A percentile compares a stretch with the other conserved stretches of the same genome.
These are phyloP conservation scores for Ceratitis capitata DNA, from an alignment of 1,140 invertebrate species.

Conservation along the genomic window DNA sequence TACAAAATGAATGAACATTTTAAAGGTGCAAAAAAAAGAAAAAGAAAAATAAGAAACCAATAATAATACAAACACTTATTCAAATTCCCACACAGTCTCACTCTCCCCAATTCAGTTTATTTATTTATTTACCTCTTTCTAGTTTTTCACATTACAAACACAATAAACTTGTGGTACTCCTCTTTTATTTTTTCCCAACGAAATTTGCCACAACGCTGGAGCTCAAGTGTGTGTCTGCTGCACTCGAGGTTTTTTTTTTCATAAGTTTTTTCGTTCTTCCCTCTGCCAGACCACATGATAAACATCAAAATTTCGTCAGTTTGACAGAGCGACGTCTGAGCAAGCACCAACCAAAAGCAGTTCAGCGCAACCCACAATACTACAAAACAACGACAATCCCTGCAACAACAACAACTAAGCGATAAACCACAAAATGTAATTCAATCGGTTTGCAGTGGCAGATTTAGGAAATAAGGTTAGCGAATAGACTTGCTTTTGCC, in stretches of 20 bases:
- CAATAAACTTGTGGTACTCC: background rate
- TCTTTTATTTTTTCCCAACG: background rate
- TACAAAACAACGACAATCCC: constrained; percentile 7
- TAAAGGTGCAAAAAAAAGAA: too few species aligned
- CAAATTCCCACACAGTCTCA: too few species aligned
- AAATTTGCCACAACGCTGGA: background rate
- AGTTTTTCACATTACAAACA: background rate
- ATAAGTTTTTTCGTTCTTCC: background rate
- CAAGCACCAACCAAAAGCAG: too few species aligned
- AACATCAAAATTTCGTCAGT: background rate
- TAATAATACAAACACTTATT: too few species aligned
- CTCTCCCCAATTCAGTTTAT: background rate
- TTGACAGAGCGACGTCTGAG: background rate
- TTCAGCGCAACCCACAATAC: background rate
- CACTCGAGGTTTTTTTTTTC: background rate
- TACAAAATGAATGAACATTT: too few species aligned
- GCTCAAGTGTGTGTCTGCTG: background rate
- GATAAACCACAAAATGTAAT: constrained; percentile 34
- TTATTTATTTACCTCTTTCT: background rate
- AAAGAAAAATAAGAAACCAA: too few species aligned
- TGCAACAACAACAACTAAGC: constrained; percentile 4
- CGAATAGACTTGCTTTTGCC: background rate
- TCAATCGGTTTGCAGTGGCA: constrained; percentile 27
- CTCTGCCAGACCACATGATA: background rate
- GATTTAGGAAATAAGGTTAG: constrained; percentile 30